Evolutionary conservation across 1,140 invertebrate species (phyloP), one percentile per base, ranked within the genome.

Genomic region (Asbolus verrucosus): DNA sequence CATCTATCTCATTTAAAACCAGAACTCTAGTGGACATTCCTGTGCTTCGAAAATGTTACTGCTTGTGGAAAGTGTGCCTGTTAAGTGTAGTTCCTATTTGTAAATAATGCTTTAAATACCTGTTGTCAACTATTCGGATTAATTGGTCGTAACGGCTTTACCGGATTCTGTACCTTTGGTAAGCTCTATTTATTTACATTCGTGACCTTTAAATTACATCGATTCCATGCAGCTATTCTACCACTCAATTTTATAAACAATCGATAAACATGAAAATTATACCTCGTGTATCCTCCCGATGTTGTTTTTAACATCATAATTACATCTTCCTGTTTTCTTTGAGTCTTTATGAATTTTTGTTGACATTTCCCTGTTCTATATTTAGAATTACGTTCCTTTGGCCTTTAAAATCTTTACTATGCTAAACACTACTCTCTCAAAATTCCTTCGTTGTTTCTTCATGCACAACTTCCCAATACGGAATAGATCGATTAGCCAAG

Each of bases 41-140:
- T 54, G 46, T 54, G 46, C 21, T 24, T 9, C 19, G 21, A 54
- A 54, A 24, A 54, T 54, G 46, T 54, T 63, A 19, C 15, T n/a
- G 6, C 21, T 54, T 24, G 61, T 63, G 62, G 36, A 13, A 54
- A 46, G 69, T 70, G 69, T 46, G 38, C 43, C n/a, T 36, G 13
- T 27, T 63, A 43, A 16, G 59, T 62, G 67, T 43, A 69, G 60
- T 65, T 65, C 62, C 62, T 65, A 59, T 70, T 65, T 70, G 61
- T 65, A 65, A 62, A 70, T 61, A 70, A 70, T 70, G 46, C 38
- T 70, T 54, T 39, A 59, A 65, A 70, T 65, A 69, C 67, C 67
- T 69, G 54, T 62, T 62, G 67, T 69, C 67, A 69, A 62, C 41
- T 16, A 27, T 14, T 60, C 50, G 67, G 67, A 69, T 69, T 63